Evolutionary conservation across 2,888 invertebrate species (phyloP).

Genomic region (Philopedon plagiatum): DNA sequence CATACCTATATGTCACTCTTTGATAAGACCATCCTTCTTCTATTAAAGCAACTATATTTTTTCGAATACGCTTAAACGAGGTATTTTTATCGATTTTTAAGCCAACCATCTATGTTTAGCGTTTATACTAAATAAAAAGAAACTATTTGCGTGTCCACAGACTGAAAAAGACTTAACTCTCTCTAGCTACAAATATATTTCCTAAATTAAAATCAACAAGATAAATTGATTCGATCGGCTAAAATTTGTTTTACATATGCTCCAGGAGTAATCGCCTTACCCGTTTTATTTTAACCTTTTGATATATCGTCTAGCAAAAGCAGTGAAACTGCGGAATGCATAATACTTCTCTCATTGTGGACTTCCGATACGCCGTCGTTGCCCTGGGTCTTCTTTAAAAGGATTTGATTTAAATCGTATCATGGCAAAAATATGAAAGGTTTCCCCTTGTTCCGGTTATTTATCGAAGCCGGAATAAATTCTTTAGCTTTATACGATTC

Average conservation of each 20-base stretch:
- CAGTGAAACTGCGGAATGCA: conserved; percentile 7
- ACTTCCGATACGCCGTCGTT: neutral
- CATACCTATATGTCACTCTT: too few species aligned
- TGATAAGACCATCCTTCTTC: too few species aligned
- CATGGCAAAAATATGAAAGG: conserved; percentile 5
- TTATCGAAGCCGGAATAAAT: conserved; percentile 16
- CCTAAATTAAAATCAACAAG: neutral
- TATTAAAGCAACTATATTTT: too few species aligned
- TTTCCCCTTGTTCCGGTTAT: conserved; percentile 8
- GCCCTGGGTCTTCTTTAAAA: neutral
- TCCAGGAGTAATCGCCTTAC: neutral
- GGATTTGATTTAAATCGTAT: conserved; percentile 13
- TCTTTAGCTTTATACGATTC: neutral
- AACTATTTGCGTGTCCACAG: too few species aligned
- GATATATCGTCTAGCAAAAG: conserved; percentile 16
- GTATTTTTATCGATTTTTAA: too few species aligned
- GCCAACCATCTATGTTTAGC: too few species aligned
- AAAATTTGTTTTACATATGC: conserved; percentile 13
- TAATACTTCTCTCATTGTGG: conserved; percentile 6
- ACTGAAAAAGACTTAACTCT: too few species aligned
- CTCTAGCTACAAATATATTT: too few species aligned
- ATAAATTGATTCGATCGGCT: neutral
- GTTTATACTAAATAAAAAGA: too few species aligned
- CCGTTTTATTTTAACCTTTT: conserved; percentile 14
- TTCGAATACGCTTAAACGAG: too few species aligned